Conservation (phyloP, 2,888 invertebrate genomes). For the Andrena chrysosceles region DNA sequence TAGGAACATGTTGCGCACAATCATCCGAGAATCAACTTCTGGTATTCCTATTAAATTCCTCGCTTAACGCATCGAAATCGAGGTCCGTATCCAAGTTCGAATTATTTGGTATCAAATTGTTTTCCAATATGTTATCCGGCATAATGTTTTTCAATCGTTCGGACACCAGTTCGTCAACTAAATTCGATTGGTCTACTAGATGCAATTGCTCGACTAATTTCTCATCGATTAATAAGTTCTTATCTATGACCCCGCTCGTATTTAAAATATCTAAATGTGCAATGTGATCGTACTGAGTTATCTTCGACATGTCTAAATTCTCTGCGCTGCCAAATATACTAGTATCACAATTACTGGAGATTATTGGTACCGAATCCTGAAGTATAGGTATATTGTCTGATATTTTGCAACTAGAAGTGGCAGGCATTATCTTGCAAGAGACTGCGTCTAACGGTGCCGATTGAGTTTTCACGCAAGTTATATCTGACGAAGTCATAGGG, state of each 20-base stretch:
- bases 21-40: constrained; percentile 79
- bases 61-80: constrained; percentile 82
- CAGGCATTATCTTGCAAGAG: constrained; percentile 54
- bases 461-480: constrained; percentile 62
- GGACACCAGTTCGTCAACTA: constrained; percentile 81
- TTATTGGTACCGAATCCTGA: constrained; percentile 79
- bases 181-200: constrained; percentile 80
- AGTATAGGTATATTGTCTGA: constrained; percentile 74
- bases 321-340: constrained; percentile 80
- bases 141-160: constrained; percentile 82
- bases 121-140: constrained; percentile 80
- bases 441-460: constrained; percentile 44
- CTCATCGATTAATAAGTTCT: constrained; percentile 81
- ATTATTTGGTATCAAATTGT: constrained; percentile 78
- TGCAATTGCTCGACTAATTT: constrained; percentile 81
- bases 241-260: constrained; percentile 78
- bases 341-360: constrained; percentile 76
- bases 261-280: constrained; percentile 81
- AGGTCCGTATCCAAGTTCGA: constrained; percentile 80
- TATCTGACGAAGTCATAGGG: constrained; percentile 56
- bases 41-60: constrained; percentile 82
- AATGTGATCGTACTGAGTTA: constrained; percentile 80
- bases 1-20: constrained; percentile 53
- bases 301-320: constrained; percentile 79
- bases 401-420: constrained; percentile 70